Evolutionary conservation across 2,113 vertebrate species (phyloP).

Genomic region (Sterna hirundo): DNA sequence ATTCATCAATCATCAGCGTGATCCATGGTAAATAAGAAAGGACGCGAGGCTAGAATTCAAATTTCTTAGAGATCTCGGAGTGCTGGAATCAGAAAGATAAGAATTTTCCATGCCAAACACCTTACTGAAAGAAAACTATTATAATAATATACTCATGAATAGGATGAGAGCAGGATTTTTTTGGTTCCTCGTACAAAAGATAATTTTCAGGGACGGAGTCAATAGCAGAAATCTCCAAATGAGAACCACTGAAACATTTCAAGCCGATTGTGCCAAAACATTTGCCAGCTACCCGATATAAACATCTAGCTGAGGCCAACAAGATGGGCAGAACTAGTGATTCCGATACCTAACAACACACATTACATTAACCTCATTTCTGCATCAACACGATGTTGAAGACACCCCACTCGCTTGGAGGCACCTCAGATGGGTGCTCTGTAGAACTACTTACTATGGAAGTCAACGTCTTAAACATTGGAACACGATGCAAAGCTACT

Average conservation of each 20-base stretch:
- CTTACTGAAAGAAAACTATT: not conserved
- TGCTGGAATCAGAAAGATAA: not conserved
- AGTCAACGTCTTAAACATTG: not conserved
- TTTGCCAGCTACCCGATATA: not conserved
- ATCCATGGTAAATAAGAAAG: not conserved
- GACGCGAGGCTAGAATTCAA: not conserved
- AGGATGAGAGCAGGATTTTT: not conserved
- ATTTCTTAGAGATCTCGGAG: not conserved
- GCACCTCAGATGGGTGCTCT: not conserved
- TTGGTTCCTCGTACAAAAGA: not conserved
- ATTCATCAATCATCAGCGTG: not conserved
- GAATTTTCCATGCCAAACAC: not conserved
- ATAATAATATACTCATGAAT: not conserved
- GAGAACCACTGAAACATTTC: not conserved
- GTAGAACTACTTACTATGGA: not conserved
- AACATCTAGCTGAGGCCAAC: not conserved
- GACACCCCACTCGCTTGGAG: not conserved
- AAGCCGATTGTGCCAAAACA: not conserved
- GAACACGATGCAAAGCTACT: not conserved
- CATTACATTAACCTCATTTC: not conserved
- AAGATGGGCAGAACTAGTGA: accelerated
- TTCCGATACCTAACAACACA: not conserved
- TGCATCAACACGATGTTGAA: not conserved
- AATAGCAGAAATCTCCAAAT: not conserved
- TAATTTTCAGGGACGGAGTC: not conserved